Base-by-base conservation (phyloP, 2,113 vertebrate species). In the Percopsis transmontana region DNA sequence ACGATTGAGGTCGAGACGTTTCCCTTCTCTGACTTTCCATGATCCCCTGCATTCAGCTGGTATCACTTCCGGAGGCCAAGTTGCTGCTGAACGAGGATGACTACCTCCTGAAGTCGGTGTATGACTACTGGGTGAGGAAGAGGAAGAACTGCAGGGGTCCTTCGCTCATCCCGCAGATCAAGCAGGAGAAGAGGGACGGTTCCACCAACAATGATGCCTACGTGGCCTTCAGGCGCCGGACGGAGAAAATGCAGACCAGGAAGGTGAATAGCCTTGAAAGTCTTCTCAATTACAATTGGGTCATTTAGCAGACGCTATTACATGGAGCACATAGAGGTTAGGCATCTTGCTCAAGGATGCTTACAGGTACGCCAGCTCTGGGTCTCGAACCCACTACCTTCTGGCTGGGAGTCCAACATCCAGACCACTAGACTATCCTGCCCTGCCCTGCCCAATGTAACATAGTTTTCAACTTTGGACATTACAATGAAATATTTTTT, bases 221-320 rank as follows among this genome's bases (percentile, higher is more conserved):
- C 1, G 95, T 97, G 86, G 96, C 95, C 79, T 97, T 97, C 90
- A 89, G 95, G 14, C 93, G 95, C 59, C 93, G 95, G 72, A 97
- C 95, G 0, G 95, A 97, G 87, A 97, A 96, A 88, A 97, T 97
- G 95, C 95, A 97, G 87, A 97, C 96, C 5, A 92, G 96, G 85
- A 97, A 97, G 95, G 96, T 96, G 24, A 38, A 55, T 33, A 13
- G 51, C 8, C 51, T 44, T 15, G 12, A 1, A 47, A 15, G 27
- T 19, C n/a, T n/a, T n/a, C n/a, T n/a, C n/a, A n/a, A n/a, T n/a
- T n/a, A n/a, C n/a, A n/a, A n/a, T n/a, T n/a, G n/a, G n/a, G n/a
- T n/a, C n/a, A n/a, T n/a, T n/a, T n/a, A n/a, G n/a, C n/a, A n/a
- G n/a, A n/a, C n/a, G n/a, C n/a, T n/a, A n/a, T n/a, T n/a, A n/a